These are phyloP conservation scores for Hemaris fuciformis DNA, from an alignment of 2,888 invertebrate species.

Conservation along the genomic window DNA sequence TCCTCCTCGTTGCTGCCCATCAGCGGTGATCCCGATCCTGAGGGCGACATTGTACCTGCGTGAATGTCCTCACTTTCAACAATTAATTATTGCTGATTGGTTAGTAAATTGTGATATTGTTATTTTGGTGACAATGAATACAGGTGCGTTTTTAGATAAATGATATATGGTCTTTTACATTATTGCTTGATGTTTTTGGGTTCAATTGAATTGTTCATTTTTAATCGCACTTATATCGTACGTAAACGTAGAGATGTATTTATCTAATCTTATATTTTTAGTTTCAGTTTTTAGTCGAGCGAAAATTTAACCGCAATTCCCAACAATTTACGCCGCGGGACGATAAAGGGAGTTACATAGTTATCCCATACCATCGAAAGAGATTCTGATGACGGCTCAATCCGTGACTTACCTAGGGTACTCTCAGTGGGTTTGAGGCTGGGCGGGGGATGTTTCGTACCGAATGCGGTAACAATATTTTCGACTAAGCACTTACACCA, in stretches of 20 bases:
- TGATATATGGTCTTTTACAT: too few relatives aligned
- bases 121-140: not conserved
- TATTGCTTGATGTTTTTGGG: too few relatives aligned
- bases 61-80: not conserved
- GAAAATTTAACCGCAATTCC: too few relatives aligned
- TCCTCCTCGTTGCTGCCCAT: conserved; percentile 79
- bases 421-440: conserved; percentile 84
- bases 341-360: too few relatives aligned
- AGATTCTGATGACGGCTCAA: not conserved
- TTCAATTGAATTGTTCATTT: too few relatives aligned
- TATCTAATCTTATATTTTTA: too few relatives aligned
- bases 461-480: conserved; percentile 93
- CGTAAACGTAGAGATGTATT: too few relatives aligned
- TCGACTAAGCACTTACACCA: conserved; percentile 95
- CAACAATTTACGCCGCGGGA: too few relatives aligned
- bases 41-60: conserved; percentile 77
- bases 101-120: not conserved
- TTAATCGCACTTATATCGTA: too few relatives aligned
- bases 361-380: not conserved
- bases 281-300: too few relatives aligned
- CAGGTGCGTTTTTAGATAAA: not conserved
- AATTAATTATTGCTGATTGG: not conserved
- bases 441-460: conserved; percentile 88
- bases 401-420: conserved; percentile 54
- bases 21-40: conserved; percentile 75